Percentiles rank a stretch among this genome's conserved stretches.
These are phyloP conservation scores for Drosophila ficusphila DNA, from an alignment of 1,140 invertebrate species.

Conservation along the genomic window DNA sequence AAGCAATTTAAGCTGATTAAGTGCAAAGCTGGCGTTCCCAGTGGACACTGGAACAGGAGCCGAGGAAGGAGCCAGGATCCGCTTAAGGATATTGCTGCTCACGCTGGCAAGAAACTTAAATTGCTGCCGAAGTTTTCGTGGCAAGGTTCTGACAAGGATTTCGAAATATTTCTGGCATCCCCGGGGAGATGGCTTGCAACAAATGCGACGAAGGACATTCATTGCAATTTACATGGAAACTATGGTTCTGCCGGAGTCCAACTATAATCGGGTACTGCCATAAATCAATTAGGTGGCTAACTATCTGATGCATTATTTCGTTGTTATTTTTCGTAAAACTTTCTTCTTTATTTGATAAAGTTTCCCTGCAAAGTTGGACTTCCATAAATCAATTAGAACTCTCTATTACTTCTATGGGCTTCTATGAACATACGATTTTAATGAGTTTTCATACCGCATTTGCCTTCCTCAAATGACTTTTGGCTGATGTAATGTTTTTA, in stretches of 20 bases:
- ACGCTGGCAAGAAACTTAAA: slow-evolving; percentile 44
- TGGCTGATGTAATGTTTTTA: too few relatives aligned
- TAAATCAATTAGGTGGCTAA: neutral
- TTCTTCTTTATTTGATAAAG: neutral
- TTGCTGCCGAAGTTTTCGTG: slow-evolving; percentile 39
- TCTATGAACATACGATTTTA: neutral
- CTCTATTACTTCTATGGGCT: neutral
- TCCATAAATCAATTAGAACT: neutral
- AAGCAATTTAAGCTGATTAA: slow-evolving; percentile 74
- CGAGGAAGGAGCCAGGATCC: slow-evolving; percentile 16
- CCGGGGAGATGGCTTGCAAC: slow-evolving; percentile 9
- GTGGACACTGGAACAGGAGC: slow-evolving; percentile 30
- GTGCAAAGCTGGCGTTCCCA: slow-evolving; percentile 54
- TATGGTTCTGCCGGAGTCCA: neutral
- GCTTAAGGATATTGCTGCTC: slow-evolving; percentile 46
- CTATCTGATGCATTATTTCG: neutral
- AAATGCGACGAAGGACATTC: neutral
- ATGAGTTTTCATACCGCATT: too few relatives aligned
- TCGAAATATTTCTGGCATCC: slow-evolving; percentile 32
- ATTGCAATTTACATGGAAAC: neutral
- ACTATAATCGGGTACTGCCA: neutral
- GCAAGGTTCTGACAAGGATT: slow-evolving; percentile 14
- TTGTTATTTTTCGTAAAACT: neutral
- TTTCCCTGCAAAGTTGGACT: neutral
- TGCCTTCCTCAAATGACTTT: too few relatives aligned